These are phyloP conservation scores for Neelides sp. DNA, from an alignment of 1,140 invertebrate genomes.

Conservation along the genomic window DNA sequence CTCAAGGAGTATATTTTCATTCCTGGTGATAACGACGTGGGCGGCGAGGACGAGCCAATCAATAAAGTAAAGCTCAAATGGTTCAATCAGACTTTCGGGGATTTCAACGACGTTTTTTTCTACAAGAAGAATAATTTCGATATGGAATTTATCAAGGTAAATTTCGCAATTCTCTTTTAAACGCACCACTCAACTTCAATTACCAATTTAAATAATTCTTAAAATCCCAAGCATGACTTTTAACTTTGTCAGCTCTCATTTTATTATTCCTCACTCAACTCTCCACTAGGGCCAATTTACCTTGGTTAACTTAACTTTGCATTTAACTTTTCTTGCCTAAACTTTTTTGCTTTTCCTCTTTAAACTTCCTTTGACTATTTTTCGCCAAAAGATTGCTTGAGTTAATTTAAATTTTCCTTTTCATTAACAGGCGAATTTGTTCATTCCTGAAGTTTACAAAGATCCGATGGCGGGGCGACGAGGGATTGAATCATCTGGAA, in stretches of 20 bases:
- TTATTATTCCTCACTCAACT: too few relatives aligned
- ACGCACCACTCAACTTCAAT: neutral
- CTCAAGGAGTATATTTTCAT: conserved; percentile 62
- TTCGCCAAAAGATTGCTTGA: neutral
- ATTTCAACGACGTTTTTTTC: conserved; percentile 37
- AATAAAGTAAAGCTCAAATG: conserved; percentile 55
- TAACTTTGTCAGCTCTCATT: too few relatives aligned
- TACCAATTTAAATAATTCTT: neutral
- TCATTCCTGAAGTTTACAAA: conserved; percentile 18
- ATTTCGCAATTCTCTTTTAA: neutral
- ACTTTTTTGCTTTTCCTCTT: neutral
- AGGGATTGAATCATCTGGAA: conserved; percentile 3
- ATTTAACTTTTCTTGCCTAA: neutral
- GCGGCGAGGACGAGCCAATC: conserved; percentile 69
- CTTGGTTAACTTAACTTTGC: neutral
- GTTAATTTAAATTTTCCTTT: neutral
- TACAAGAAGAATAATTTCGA: conserved; percentile 29
- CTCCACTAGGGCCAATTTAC: too few relatives aligned
- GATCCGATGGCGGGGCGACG: conserved; percentile 8
- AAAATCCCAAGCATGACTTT: neutral
- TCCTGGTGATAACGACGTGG: conserved; percentile 90
- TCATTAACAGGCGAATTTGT: conserved; percentile 14
- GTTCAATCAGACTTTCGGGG: conserved; percentile 63
- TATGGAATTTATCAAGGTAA: conserved; percentile 47
- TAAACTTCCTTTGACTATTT: neutral